A percentile compares a stretch with the other conserved stretches of the same genome.
These are phyloP conservation scores for Belonocnema kinseyi DNA, from an alignment of 1,140 invertebrate species.

Conservation along the genomic window DNA sequence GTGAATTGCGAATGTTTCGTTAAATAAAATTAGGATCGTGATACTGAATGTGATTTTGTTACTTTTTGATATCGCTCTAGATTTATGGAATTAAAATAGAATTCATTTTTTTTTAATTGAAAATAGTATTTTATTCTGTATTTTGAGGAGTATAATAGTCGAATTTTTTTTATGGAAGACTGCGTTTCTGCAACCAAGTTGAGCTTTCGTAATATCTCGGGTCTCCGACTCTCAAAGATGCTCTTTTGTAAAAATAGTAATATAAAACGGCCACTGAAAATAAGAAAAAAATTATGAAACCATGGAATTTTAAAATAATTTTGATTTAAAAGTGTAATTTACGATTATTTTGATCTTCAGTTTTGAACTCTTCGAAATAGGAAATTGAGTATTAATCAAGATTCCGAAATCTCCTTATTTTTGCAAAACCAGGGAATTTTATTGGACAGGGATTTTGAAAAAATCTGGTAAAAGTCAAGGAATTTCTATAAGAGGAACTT, in stretches of 20 bases:
- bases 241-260: conserved; percentile 85
- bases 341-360: not conserved
- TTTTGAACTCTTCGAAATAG: not conserved
- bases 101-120: no score
- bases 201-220: conserved; percentile 85
- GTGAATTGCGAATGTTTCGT: no score
- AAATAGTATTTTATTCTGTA: no score
- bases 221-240: conserved; percentile 82
- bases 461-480: no score
- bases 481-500: no score
- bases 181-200: conserved; percentile 81
- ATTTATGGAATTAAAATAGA: no score
- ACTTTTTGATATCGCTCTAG: no score
- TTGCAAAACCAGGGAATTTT: no score
- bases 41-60: no score
- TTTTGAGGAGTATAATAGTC: conserved; percentile 49
- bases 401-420: not conserved
- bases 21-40: no score
- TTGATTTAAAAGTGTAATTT: not conserved
- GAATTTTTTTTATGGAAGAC: conserved; percentile 40
- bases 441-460: no score
- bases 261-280: conserved; percentile 82
- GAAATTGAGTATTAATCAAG: conserved; percentile 15
- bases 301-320: not conserved
- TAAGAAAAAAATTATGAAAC: conserved; percentile 39